Conservation (phyloP, 1,140 invertebrate genomes). For the Apis laboriosa region DNA sequence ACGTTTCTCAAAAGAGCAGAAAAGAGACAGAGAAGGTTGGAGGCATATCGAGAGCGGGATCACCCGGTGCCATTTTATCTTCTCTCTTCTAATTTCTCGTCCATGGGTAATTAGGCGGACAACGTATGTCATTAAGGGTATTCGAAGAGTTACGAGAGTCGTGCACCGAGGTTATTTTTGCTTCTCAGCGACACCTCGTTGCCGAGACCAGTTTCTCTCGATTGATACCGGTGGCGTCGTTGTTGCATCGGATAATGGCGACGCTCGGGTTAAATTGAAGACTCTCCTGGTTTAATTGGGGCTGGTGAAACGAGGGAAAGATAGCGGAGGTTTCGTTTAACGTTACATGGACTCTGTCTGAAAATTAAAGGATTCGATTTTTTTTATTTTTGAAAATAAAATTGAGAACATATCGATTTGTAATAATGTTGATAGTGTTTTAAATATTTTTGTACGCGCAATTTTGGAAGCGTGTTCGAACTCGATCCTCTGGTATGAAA, state of each 20-base stretch:
- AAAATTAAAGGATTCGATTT: too few relatives aligned
- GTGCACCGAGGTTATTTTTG: slow-evolving; percentile 1
- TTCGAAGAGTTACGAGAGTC: slow-evolving; percentile 11
- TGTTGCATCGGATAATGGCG: neutral
- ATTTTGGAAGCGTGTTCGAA: neutral
- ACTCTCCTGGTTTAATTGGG: neutral
- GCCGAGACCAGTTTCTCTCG: slow-evolving; percentile 9
- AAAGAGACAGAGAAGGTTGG: neutral
- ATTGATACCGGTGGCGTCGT: neutral
- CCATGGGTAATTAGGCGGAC: slow-evolving; percentile 29
- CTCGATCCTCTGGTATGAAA: neutral
- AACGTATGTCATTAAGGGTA: slow-evolving; percentile 30
- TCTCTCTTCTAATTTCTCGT: slow-evolving; percentile 34
- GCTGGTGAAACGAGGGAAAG: neutral
- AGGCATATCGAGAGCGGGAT: neutral
- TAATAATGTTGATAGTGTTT: too few relatives aligned
- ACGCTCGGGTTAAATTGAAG: neutral
- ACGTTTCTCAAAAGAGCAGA: slow-evolving; percentile 32
- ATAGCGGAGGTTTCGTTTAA: neutral
- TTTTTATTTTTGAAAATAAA: too few relatives aligned
- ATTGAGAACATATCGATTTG: too few relatives aligned
- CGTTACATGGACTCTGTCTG: too few relatives aligned
- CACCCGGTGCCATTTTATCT: slow-evolving; percentile 27
- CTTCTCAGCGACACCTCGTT: slow-evolving; percentile 38
- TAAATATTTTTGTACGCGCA: too few relatives aligned